phyloP scores from a whole-genome alignment of 1,140 invertebrate species.

The honey bee (Apis mellifera) region Amel_HAv3.1 CM009936.2:16966001-16966500 shows the following conservation, averaged over 20 bases:
- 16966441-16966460: background rate
- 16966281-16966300: slow-evolving; percentile 43
- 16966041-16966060: slow-evolving; percentile 72
- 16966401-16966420: background rate
- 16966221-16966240: slow-evolving; percentile 41
- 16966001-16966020: slow-evolving; percentile 43
- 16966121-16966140: slow-evolving; percentile 78
- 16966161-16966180: slow-evolving; percentile 13
- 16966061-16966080: slow-evolving; percentile 72
- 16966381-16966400: background rate
- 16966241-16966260: slow-evolving; percentile 27
- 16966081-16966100: slow-evolving; percentile 79
- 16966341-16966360: background rate
- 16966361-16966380: background rate
- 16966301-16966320: slow-evolving; percentile 2
- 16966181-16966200: slow-evolving; percentile 48
- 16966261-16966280: slow-evolving; percentile 63
- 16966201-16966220: slow-evolving; percentile 47
- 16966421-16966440: background rate
- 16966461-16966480: too few species aligned
- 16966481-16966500: background rate
- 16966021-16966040: slow-evolving; percentile 51
- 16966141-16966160: slow-evolving; percentile 68
- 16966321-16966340: slow-evolving; percentile 13
- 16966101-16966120: slow-evolving; percentile 74